phyloP scores from a whole-genome alignment of 2,113 vertebrate species.

The Fregetta grallaria region DNA sequence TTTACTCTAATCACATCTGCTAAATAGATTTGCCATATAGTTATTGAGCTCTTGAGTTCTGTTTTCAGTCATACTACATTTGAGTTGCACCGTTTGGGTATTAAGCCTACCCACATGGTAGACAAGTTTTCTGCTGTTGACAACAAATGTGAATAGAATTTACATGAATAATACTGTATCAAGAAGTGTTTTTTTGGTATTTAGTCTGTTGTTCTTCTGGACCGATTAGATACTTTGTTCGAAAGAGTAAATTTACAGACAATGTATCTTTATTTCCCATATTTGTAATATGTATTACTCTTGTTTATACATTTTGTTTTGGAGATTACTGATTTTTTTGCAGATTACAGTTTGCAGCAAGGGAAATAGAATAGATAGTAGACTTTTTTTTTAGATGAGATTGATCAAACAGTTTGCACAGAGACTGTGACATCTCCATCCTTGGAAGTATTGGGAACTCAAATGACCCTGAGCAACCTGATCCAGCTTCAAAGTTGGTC shows the following conservation, averaged over 20 bases:
- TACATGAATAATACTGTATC: background rate
- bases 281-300: background rate
- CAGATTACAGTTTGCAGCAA: background rate
- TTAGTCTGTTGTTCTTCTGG: background rate
- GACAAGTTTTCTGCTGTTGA: background rate
- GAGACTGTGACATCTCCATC: background rate
- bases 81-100: background rate
- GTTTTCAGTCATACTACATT: background rate
- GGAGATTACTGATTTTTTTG: background rate
- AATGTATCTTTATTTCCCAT: background rate
- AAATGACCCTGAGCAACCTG: background rate
- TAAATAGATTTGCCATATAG: background rate
- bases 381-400: background rate
- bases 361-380: background rate
- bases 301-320: background rate
- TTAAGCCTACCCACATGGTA: background rate
- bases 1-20: background rate
- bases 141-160: background rate
- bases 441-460: background rate
- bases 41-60: background rate
- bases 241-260: background rate
- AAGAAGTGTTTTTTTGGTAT: background rate
- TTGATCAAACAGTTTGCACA: background rate
- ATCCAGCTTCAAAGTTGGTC: background rate
- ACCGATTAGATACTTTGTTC: background rate